phyloP scores from a whole-genome alignment of 2,888 invertebrate genomes.

The Melieria omissa region DNA sequence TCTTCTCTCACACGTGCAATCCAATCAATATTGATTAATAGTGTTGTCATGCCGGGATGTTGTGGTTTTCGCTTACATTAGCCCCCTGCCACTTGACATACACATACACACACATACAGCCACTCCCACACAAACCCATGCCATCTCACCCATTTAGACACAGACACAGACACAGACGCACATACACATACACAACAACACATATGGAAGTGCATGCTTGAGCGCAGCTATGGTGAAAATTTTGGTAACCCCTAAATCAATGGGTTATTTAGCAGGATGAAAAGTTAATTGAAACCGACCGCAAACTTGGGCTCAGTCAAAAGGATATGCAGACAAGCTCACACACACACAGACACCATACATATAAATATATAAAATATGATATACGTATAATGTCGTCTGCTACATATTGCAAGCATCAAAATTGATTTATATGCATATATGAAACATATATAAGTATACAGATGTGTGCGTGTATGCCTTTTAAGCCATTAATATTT shows the following conservation, averaged over 20 bases:
- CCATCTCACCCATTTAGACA: background rate
- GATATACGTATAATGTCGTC: too few relatives aligned
- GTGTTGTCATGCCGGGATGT: slow-evolving; percentile 37
- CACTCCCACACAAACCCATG: too few relatives aligned
- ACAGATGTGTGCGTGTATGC: too few relatives aligned
- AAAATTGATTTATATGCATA: too few relatives aligned
- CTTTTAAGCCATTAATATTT: too few relatives aligned
- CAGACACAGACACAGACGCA: background rate
- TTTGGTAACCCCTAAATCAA: background rate
- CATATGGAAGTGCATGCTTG: slow-evolving; percentile 1
- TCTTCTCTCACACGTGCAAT: background rate
- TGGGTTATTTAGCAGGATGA: slow-evolving; percentile 13
- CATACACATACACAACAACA: background rate
- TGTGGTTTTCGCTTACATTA: slow-evolving; percentile 37
- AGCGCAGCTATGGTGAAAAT: background rate
- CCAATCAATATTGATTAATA: slow-evolving; percentile 36
- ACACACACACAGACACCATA: slow-evolving; percentile 5
- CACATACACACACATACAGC: background rate
- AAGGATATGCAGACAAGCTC: background rate
- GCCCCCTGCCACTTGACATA: slow-evolving; percentile 7
- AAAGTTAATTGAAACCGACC: slow-evolving; percentile 38
- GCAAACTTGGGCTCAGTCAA: slow-evolving; percentile 25
- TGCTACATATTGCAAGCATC: too few relatives aligned
- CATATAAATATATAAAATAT: too few relatives aligned
- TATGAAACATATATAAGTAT: too few relatives aligned